Evolutionary conservation across 2,113 vertebrate species (phyloP).

Genomic region (Picathartes gymnocephalus): DNA sequence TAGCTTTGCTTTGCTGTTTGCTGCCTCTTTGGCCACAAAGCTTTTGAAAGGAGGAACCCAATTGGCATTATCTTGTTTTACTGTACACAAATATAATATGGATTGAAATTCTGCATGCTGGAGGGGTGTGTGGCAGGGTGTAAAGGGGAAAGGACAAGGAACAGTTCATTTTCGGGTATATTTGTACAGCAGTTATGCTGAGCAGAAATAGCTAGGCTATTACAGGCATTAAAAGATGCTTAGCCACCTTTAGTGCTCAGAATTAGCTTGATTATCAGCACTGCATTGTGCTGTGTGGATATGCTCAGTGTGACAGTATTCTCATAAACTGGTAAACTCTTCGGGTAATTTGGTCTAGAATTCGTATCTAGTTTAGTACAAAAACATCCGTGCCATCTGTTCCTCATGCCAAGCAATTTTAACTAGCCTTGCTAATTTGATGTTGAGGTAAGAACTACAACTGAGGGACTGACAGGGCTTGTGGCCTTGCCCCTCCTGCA

Average conservation of each 20-base stretch:
- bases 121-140: not conserved
- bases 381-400: conserved; percentile 6
- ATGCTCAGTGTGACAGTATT: not conserved
- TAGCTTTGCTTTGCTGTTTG: not conserved
- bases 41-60: not conserved
- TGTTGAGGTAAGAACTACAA: not conserved
- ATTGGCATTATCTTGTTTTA: not conserved
- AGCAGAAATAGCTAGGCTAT: not conserved
- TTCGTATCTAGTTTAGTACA: not conserved
- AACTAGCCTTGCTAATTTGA: conserved; percentile 11
- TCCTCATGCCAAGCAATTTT: not conserved
- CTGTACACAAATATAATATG: not conserved
- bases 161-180: not conserved
- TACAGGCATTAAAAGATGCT: not conserved
- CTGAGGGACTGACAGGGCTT: not conserved
- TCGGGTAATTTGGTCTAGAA: not conserved
- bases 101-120: not conserved
- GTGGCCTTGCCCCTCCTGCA: not conserved
- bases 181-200: not conserved
- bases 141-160: not conserved
- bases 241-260: not conserved
- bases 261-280: not conserved
- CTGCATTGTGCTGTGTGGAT: not conserved
- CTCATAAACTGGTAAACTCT: not conserved
- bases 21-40: not conserved